Conservation (phyloP, 1,140 invertebrate genomes). For the Drosophila baimaii region DNA sequence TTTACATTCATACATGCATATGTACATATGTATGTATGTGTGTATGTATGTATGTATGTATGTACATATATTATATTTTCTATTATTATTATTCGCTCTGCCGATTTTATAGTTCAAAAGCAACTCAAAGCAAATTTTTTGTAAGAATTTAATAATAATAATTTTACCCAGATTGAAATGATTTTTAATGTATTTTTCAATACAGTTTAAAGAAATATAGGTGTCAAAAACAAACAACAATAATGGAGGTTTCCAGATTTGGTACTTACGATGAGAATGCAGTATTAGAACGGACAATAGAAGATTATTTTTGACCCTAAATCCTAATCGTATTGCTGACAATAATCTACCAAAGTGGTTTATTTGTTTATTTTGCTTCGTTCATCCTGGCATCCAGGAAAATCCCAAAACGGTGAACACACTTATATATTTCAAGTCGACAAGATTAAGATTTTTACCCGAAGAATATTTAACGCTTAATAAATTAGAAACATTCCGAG, state of each 20-base stretch:
- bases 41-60: no score
- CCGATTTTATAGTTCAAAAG: no score
- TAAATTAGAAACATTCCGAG: background rate
- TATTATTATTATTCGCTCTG: no score
- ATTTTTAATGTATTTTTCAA: background rate
- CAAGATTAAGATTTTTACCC: background rate
- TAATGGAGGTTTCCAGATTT: background rate
- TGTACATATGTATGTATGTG: no score
- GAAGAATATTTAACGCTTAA: background rate
- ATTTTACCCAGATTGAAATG: no score
- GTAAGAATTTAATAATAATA: no score
- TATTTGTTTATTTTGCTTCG: conserved; percentile 7
- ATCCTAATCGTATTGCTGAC: conserved; percentile 12
- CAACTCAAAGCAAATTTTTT: no score
- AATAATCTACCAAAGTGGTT: conserved; percentile 11
- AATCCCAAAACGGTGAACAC: background rate
- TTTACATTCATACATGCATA: no score
- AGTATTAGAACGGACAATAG: background rate
- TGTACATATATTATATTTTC: no score
- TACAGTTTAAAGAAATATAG: conserved; percentile 1
- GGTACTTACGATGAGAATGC: conserved; percentile 2
- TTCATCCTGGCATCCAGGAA: background rate
- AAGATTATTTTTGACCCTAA: conserved; percentile 15
- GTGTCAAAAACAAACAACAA: conserved; percentile 1
- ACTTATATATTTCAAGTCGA: background rate